Conservation (phyloP, 1,140 invertebrate species). For the Lasaia peninsularis region DNA sequence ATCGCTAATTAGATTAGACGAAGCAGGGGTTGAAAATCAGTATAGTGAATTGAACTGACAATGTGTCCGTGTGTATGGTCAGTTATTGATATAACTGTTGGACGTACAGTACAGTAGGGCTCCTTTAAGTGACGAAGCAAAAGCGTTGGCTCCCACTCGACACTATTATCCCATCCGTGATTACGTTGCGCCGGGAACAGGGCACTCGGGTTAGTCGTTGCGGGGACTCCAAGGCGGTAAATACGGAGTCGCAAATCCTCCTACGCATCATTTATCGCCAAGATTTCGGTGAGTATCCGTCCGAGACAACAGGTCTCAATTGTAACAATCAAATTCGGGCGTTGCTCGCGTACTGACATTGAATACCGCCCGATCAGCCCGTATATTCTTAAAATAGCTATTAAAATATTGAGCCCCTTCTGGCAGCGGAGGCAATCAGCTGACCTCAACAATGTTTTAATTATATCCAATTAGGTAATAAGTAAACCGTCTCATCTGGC, state of each 20-base stretch:
- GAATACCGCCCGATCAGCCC: constrained; percentile 63
- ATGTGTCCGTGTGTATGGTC: constrained; percentile 64
- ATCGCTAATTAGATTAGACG: constrained; percentile 68
- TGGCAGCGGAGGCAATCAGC: constrained; percentile 67
- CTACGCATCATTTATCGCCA: constrained; percentile 70
- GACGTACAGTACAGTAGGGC: constrained; percentile 61
- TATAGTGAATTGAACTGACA: constrained; percentile 53
- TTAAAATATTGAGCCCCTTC: constrained; percentile 68
- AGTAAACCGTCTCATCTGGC: constrained; percentile 33
- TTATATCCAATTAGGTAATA: constrained; percentile 69
- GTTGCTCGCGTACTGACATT: constrained; percentile 63
- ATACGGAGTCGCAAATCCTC: constrained; percentile 70
- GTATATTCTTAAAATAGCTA: constrained; percentile 70
- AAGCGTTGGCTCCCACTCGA: constrained; percentile 64
- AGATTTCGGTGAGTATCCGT: constrained; percentile 65
- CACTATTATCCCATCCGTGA: constrained; percentile 73
- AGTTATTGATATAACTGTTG: constrained; percentile 58
- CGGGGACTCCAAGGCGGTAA: constrained; percentile 72
- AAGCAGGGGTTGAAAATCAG: constrained; percentile 53
- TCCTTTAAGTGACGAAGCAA: constrained; percentile 72
- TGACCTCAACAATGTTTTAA: constrained; percentile 66
- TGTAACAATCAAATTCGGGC: constrained; percentile 35
- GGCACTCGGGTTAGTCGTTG: constrained; percentile 64
- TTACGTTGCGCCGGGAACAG: constrained; percentile 67
- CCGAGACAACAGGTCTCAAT: constrained; percentile 18